Evolutionary conservation across 1,140 invertebrate genomes (phyloP), one percentile per base, ranked within the genome.

Genomic region (Macrobrachium rosenbergii): DNA sequence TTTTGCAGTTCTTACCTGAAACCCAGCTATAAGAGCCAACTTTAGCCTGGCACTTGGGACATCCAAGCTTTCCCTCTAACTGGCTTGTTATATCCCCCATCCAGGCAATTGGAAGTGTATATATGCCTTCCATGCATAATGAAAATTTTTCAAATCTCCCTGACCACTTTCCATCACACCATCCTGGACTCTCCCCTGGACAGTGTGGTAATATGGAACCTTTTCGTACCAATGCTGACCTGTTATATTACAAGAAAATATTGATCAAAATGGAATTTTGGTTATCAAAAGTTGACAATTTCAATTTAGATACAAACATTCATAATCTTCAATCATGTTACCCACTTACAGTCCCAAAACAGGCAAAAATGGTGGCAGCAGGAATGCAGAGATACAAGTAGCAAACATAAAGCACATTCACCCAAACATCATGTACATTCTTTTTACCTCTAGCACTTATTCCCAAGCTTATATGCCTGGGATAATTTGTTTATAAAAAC

Each of bases 121-220:
- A 87, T 58, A 87, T 87, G 11, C 84, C 84, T 73, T 81, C n/a
- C 17, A 37, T 19, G 80, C 84, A 87, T 12, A 73, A 14, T 11
- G 23, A 43, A 62, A 75, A 52, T 5, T 80, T 62, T 10, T 79
- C 52, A 43, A 8, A 11, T 62, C 6, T n/a, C 21, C 37, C 77
- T 73, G 84, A 72, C 84, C 84, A 87, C 67, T 80, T 87, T 8
- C 37, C 23, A n/a, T 87, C 84, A 80, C 23, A 80, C 84, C 84
- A 87, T 12, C 43, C 14, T 17, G 84, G 84, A 28, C 75, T 60
- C 43, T 87, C 64, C 21, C 84, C 77, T 2, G 43, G 63, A 45
- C 84, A 87, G 77, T 87, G 84, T 28, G 63, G 64, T 45, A 87
- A 19, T 5, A 87, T 11, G 14, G 52, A 79, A 72, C 60, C 23